phyloP scores from a whole-genome alignment of 1,140 invertebrate species.

The Ostrea edulis region DNA sequence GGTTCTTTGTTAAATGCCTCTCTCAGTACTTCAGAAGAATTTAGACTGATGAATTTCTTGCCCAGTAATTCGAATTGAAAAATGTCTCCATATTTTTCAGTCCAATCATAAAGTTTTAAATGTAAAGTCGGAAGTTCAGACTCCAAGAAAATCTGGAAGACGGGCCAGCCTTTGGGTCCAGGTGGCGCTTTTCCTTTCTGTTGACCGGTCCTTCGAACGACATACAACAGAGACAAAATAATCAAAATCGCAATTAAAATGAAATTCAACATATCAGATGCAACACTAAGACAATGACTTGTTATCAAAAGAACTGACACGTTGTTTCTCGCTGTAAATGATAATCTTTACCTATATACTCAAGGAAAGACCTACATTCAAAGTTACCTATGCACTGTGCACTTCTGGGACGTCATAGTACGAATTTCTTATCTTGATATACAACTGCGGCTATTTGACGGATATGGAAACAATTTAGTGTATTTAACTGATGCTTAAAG shows the following conservation, averaged over 20 bases:
- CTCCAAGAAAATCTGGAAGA: background rate
- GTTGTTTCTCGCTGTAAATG: too few relatives aligned
- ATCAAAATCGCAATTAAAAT: background rate
- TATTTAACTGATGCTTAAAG: too few relatives aligned
- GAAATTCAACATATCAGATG: background rate
- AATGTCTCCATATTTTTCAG: conserved; percentile 3
- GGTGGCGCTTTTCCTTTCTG: background rate
- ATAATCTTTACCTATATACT: too few relatives aligned
- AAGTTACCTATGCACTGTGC: too few relatives aligned
- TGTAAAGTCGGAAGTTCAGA: background rate
- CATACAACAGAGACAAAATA: background rate
- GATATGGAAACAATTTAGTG: too few relatives aligned
- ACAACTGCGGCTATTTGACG: too few relatives aligned
- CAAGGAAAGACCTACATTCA: too few relatives aligned
- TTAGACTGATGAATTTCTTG: conserved; percentile 4
- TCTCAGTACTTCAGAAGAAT: conserved; percentile 27
- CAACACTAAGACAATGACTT: background rate
- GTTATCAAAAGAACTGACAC: background rate
- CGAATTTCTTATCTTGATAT: too few relatives aligned
- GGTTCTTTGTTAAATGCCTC: conserved; percentile 34
- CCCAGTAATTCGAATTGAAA: conserved; percentile 20
- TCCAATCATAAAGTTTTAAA: conserved; percentile 16
- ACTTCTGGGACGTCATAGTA: too few relatives aligned
- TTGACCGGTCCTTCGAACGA: too few relatives aligned
- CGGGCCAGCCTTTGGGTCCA: conserved; percentile 12